A percentile compares a stretch with the other conserved stretches of the same genome.
Evolutionary conservation across 2,888 invertebrate genomes (phyloP).

Genomic region (Candidula unifasciata): DNA sequence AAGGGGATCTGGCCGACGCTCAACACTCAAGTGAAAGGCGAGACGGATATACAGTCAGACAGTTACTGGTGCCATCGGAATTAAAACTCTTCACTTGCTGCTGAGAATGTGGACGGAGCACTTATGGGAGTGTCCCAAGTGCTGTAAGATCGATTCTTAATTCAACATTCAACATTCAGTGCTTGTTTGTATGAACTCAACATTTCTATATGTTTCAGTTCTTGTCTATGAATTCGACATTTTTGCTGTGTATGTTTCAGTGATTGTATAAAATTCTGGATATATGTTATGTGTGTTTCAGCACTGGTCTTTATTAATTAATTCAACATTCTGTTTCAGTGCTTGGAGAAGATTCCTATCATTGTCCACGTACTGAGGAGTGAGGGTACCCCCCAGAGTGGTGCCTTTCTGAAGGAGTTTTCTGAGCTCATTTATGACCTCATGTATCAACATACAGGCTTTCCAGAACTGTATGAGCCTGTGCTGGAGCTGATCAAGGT

Average conservation of each 20-base stretch:
- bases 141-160: too few species aligned
- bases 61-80: too few species aligned
- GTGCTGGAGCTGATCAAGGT: conserved; percentile 74
- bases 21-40: too few species aligned
- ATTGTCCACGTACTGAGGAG: conserved; percentile 57
- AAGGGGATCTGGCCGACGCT: too few species aligned
- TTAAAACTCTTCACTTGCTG: too few species aligned
- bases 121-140: too few species aligned
- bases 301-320: background rate
- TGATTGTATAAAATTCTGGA: background rate
- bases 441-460: conserved; percentile 75
- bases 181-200: too few species aligned
- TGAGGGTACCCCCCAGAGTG: conserved; percentile 57
- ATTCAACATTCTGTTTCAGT: conserved; percentile 56
- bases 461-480: conserved; percentile 76
- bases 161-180: too few species aligned
- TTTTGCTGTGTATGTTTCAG: background rate
- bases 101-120: too few species aligned
- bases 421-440: conserved; percentile 71
- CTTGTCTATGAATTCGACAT: background rate
- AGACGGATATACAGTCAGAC: too few species aligned
- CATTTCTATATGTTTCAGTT: too few species aligned
- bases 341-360: conserved; percentile 62
- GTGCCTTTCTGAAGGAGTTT: conserved; percentile 57
- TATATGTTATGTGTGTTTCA: background rate